Base-by-base conservation (phyloP, 2,797 vertebrate genomes). In the Sebastes ruberrimus region DNA sequence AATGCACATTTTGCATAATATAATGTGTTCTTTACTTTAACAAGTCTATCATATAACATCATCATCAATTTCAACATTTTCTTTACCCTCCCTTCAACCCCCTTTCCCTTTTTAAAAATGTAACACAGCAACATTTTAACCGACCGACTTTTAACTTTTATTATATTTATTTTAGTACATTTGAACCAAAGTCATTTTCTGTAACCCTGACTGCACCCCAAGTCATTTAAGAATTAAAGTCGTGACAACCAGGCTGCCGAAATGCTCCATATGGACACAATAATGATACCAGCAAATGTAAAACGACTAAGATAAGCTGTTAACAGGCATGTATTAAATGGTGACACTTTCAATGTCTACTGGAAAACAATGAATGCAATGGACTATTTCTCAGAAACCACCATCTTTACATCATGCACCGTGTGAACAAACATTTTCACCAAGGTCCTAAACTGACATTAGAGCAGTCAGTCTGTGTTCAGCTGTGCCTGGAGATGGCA, bases 401-500 rank as follows among this genome's bases (percentile, higher is more conserved):
- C n/a, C 18, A 25, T 30, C 16, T 55, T 63, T 55, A 33, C 22
- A 10, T 55, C 1, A 10, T 66, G 2, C 46, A 66, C 23, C 6
- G 2, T 78, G 57, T 74, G 22, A 65, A 57, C n/a, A 65, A 71
- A 66, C 10, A 30, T 14, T 8, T 32, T 32, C 33, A n/a, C 27
- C 7, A 4, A 6, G 4, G 20, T 71, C 61, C 27, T 30, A 7
- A 3, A 11, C 11, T 33, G 30, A 49, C 13, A 8, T 42, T 4
- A 6, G 7, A 28, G 42, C 61, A 22, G 16, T 76, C 25, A 18
- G 46, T 78, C 23, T 2, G 35, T 23, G n/a, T 25, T 94, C 82
- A 95, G 85, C 60, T 93, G 49, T 90, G 88, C 70, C 95, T 90
- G 67, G 96, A 86, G 18, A 90, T 87, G 3, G 95, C 96, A 80